Evolutionary conservation across 1,140 invertebrate genomes (phyloP).

Genomic region (Pseudomyrmex flavicornis): DNA sequence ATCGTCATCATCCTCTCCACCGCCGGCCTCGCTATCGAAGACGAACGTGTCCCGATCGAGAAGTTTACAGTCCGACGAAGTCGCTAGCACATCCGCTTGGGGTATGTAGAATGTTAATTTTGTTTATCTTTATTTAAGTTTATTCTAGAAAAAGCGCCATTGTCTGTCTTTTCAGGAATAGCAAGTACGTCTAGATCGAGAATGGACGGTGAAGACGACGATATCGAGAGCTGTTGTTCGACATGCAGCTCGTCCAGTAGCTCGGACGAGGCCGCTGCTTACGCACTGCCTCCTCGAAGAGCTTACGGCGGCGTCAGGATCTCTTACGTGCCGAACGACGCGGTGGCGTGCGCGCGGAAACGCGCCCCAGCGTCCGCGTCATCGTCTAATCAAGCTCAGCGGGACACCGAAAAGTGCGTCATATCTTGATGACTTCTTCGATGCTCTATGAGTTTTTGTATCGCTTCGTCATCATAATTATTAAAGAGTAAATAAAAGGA

Average conservation of each 20-base stretch:
- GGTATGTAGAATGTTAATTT: slow-evolving; percentile 68
- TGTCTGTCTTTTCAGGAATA: slow-evolving; percentile 41
- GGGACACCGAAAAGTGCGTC: slow-evolving; percentile 81
- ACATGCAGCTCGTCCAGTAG: slow-evolving; percentile 94
- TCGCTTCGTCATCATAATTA: slow-evolving; percentile 1
- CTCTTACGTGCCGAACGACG: slow-evolving; percentile 95
- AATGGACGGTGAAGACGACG: slow-evolving; percentile 84
- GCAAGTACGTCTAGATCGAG: slow-evolving; percentile 63
- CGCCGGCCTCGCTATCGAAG: slow-evolving; percentile 79
- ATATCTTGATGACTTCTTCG: slow-evolving; percentile 79
- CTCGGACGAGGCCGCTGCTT: slow-evolving; percentile 93
- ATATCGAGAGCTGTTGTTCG: slow-evolving; percentile 92
- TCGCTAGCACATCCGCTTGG: slow-evolving; percentile 83
- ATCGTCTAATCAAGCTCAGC: slow-evolving; percentile 75
- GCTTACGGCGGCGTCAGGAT: slow-evolving; percentile 94
- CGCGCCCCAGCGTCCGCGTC: slow-evolving; percentile 85
- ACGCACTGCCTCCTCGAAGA: slow-evolving; percentile 91
- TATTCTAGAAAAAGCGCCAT: background rate
- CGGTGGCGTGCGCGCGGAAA: slow-evolving; percentile 91
- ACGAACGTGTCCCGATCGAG: slow-evolving; percentile 80
- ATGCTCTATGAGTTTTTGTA: background rate
- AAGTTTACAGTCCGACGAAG: slow-evolving; percentile 82
- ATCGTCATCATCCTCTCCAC: slow-evolving; percentile 82
- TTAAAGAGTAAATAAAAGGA: background rate
- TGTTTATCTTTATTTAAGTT: background rate